These are phyloP conservation scores for Pollenia labialis DNA, from an alignment of 2,888 invertebrate genomes.

Conservation along the genomic window DNA sequence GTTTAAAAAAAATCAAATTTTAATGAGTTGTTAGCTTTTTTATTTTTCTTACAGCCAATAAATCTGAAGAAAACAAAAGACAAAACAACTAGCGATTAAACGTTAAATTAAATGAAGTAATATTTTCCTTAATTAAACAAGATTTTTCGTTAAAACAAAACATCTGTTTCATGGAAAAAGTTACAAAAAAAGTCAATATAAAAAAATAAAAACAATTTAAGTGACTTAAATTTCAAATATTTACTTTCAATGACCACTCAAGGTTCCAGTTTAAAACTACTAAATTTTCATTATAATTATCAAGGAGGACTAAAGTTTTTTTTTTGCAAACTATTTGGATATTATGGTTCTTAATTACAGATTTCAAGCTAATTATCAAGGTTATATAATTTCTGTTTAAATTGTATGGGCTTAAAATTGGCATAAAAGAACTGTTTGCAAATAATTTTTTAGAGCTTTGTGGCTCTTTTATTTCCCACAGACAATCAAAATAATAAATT, in stretches of 20 bases:
- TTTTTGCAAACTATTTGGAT: not conserved
- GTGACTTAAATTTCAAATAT: too few species aligned
- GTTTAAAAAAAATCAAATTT: constrained; percentile 47
- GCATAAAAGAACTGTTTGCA: not conserved
- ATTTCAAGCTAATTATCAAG: not conserved
- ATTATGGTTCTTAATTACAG: not conserved
- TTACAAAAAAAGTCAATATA: too few species aligned
- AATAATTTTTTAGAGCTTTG: not conserved
- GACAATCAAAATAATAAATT: constrained; percentile 35
- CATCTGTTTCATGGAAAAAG: not conserved
- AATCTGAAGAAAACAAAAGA: constrained; percentile 9
- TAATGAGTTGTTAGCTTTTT: constrained; percentile 27
- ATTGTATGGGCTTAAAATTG: not conserved
- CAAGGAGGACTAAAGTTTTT: not conserved
- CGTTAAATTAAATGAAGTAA: not conserved
- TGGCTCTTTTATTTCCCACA: not conserved
- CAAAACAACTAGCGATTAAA: constrained; percentile 21
- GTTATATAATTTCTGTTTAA: not conserved
- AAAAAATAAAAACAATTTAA: too few species aligned
- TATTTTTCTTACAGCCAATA: not conserved
- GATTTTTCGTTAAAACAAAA: not conserved
- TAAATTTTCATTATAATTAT: too few species aligned
- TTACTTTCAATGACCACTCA: too few species aligned
- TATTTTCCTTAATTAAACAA: not conserved
- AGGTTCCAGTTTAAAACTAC: too few species aligned